Percentiles rank a stretch among this genome's conserved stretches.
Evolutionary conservation across 1,140 invertebrate species (phyloP).

Genomic region (Platyscapa corneri): DNA sequence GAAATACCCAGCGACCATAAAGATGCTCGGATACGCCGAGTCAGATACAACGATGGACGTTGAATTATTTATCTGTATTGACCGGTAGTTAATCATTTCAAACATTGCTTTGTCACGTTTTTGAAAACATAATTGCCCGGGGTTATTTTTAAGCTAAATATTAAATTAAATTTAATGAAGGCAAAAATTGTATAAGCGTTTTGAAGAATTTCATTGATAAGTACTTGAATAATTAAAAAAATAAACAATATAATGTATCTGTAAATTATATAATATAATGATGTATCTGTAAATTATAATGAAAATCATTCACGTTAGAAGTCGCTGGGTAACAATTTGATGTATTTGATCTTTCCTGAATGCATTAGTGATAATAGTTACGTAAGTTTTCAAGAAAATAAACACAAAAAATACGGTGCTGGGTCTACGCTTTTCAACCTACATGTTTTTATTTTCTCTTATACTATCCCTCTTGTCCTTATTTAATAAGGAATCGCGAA

Average conservation of each 20-base stretch:
- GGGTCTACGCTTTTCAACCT: slow-evolving; percentile 68
- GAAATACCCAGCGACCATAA: slow-evolving; percentile 28
- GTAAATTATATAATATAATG: too few relatives aligned
- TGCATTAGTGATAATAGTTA: slow-evolving; percentile 65
- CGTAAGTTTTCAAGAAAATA: slow-evolving; percentile 56
- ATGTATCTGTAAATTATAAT: neutral
- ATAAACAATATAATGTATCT: too few relatives aligned
- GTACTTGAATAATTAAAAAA: too few relatives aligned
- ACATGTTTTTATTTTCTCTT: slow-evolving; percentile 40
- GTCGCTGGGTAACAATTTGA: slow-evolving; percentile 31
- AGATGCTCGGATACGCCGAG: neutral
- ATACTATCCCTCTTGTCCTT: neutral
- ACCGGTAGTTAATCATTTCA: neutral
- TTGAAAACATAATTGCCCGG: neutral
- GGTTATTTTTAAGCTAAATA: neutral
- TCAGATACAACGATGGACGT: neutral
- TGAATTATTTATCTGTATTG: slow-evolving; percentile 23
- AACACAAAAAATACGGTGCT: slow-evolving; percentile 63
- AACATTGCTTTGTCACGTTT: neutral
- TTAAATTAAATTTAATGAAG: neutral
- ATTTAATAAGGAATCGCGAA: slow-evolving; percentile 4
- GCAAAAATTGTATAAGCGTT: too few relatives aligned
- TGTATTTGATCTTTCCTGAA: slow-evolving; percentile 43
- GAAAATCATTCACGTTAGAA: slow-evolving; percentile 3
- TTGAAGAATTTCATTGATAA: neutral